These are phyloP conservation scores for Leptura quadrifasciata DNA, from an alignment of 2,888 invertebrate genomes.

Conservation along the genomic window DNA sequence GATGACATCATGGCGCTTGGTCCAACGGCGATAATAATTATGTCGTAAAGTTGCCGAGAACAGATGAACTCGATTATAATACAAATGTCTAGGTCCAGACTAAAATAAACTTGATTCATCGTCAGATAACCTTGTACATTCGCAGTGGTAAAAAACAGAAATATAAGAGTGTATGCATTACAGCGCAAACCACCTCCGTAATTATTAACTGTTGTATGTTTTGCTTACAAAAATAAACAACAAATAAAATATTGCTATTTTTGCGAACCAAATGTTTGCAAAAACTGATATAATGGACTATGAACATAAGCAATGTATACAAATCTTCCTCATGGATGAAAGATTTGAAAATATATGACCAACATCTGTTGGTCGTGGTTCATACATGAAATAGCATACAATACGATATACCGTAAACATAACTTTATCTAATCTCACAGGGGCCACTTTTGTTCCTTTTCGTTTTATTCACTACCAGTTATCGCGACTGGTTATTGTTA, in stretches of 20 bases:
- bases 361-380: conserved; percentile 44
- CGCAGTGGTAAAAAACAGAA: neutral
- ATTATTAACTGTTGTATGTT: neutral
- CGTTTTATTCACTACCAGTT: conserved; percentile 43
- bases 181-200: neutral
- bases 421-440: conserved; percentile 47
- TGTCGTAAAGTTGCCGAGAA: too few relatives aligned
- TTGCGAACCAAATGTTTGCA: neutral
- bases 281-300: conserved; percentile 1
- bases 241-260: neutral
- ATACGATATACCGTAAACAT: conserved; percentile 34
- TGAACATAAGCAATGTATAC: conserved; percentile 21
- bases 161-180: neutral
- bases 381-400: conserved; percentile 25
- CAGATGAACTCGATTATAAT: too few relatives aligned
- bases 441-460: conserved; percentile 40
- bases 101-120: too few relatives aligned
- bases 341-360: conserved; percentile 48
- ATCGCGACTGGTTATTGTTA: conserved; percentile 52
- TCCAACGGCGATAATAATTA: too few relatives aligned
- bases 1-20: too few relatives aligned
- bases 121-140: too few relatives aligned
- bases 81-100: too few relatives aligned
- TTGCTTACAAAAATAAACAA: conserved; percentile 3
- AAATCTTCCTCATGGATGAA: conserved; percentile 46